These are phyloP conservation scores for Peromyscus eremicus DNA, from an alignment of 2,797 vertebrate genomes.

Conservation along the genomic window DNA sequence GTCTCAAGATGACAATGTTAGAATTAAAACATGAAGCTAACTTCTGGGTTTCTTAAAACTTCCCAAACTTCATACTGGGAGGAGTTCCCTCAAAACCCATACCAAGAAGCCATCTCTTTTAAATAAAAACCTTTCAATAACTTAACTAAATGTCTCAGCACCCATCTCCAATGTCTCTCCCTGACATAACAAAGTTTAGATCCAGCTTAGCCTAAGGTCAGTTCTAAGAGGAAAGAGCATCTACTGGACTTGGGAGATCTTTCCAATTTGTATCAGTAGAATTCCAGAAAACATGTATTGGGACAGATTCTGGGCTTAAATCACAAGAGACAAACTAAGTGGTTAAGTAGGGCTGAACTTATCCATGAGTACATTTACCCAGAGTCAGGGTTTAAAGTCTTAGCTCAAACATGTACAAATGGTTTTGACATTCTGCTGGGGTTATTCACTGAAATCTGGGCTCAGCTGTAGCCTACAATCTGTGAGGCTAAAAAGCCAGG, in stretches of 20 bases:
- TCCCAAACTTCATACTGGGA: neutral
- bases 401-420: neutral
- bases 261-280: neutral
- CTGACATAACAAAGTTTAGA: neutral
- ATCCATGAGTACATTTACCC: neutral
- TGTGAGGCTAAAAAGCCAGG: neutral
- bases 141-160: neutral
- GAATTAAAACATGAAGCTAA: neutral
- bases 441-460: neutral
- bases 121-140: neutral
- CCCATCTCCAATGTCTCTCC: neutral
- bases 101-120: neutral
- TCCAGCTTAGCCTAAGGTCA: neutral
- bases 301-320: neutral
- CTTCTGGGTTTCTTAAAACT: neutral
- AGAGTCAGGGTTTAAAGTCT: constrained; percentile 27
- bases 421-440: neutral
- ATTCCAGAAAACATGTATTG: neutral
- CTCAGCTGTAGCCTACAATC: neutral
- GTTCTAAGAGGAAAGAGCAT: neutral
- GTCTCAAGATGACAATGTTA: neutral
- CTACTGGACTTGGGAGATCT: neutral
- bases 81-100: neutral
- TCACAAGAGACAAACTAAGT: neutral
- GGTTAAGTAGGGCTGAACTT: neutral